phyloP scores from a whole-genome alignment of 1,140 invertebrate species.

The Ruditapes philippinarum region DNA sequence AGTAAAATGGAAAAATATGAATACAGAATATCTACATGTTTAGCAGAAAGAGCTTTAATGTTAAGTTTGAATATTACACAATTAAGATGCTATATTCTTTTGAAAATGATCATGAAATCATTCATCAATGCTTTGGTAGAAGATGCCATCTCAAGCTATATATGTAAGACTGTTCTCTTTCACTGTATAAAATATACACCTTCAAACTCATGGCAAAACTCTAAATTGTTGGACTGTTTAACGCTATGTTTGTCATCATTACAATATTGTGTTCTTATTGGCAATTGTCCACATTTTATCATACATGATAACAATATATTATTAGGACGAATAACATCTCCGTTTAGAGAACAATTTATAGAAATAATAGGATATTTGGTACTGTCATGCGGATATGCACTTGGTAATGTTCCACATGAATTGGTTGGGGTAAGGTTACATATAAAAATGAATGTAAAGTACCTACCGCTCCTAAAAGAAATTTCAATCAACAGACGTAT shows the following conservation, averaged over 20 bases:
- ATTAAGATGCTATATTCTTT: neutral
- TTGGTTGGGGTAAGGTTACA: neutral
- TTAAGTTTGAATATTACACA: constrained; percentile 4
- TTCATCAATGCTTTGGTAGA: neutral
- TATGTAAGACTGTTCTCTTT: constrained; percentile 9
- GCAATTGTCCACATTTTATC: constrained; percentile 9
- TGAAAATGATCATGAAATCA: constrained; percentile 12
- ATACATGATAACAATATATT: neutral
- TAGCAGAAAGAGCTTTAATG: neutral
- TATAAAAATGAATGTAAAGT: neutral
- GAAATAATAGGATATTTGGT: neutral
- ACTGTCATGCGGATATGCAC: neutral
- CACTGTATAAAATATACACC: neutral
- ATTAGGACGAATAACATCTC: neutral
- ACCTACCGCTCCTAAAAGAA: neutral
- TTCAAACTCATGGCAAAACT: neutral
- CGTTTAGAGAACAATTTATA: neutral
- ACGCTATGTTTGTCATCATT: neutral
- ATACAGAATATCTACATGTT: neutral
- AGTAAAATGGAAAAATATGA: neutral
- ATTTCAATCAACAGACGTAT: neutral
- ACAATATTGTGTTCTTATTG: neutral
- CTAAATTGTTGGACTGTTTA: neutral
- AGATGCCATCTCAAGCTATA: neutral
- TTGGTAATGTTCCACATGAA: neutral